phyloP scores from a whole-genome alignment of 2,797 vertebrate species.

The Tokudaia muenninki region DNA sequence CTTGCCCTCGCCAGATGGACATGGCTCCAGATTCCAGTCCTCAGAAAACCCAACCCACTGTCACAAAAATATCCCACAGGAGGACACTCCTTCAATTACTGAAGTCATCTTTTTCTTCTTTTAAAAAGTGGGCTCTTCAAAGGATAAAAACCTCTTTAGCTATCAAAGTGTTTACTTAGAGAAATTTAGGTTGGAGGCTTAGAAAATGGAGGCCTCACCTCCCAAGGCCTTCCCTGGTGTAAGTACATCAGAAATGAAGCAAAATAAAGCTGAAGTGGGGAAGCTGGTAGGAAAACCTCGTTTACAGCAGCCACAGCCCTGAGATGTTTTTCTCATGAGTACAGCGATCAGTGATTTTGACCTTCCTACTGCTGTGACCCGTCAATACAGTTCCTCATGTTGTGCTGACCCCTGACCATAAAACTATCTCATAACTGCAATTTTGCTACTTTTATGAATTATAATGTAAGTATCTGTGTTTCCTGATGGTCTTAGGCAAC shows the following conservation, averaged over 20 bases:
- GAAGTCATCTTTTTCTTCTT: slow-evolving; percentile 46
- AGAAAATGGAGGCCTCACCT: slow-evolving; percentile 27
- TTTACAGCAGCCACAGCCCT: slow-evolving; percentile 7
- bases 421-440: background rate
- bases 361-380: background rate
- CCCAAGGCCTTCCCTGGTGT: background rate
- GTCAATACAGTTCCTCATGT: background rate
- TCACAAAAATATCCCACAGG: background rate
- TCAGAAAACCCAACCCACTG: background rate
- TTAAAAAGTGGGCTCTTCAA: slow-evolving; percentile 34
- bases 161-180: slow-evolving; percentile 42
- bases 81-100: background rate
- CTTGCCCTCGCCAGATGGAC: background rate
- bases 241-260: slow-evolving; percentile 53
- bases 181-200: slow-evolving; percentile 32
- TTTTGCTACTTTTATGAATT: background rate
- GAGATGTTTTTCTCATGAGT: background rate
- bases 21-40: background rate
- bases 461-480: background rate
- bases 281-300: slow-evolving; percentile 18
- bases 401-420: background rate
- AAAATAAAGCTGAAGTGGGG: background rate
- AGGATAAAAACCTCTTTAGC: background rate
- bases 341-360: background rate
- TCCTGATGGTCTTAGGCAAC: background rate